Evolutionary conservation across 2,888 invertebrate genomes (phyloP), one percentile per base, ranked within the genome.

Genomic region (Stenurella melanura): DNA sequence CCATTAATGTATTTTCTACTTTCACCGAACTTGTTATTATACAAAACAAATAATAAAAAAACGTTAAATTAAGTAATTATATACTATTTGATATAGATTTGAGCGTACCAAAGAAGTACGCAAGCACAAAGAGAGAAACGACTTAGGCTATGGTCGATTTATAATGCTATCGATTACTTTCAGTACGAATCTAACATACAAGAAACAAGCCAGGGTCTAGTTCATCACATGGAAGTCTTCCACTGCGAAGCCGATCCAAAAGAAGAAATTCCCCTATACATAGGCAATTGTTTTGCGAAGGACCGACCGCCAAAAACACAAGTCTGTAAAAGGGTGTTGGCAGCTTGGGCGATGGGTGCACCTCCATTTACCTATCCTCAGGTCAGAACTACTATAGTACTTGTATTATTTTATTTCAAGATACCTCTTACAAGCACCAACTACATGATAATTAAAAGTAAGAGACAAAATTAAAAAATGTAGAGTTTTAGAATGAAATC

Each of bases 261-360:
- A 18, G 89, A 91, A 4, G 91, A 93, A 10, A 93, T 98, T 57
- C 96, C 96, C 0, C 87, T 93, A 26, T 98, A 96, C 89, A 94
- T 94, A 74, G 98, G 98, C 0, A 95, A 95, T 60, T 99, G 99
- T 87, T 94, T 95, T 83, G 92, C 93, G 66, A 87, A 93, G 50
- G 90, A 93, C 18, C 91, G 95, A 79, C 98, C 99, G 0, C 89
- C 91, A 72, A 92, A 93, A 78, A 95, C 97, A 0, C 94, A 95
- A 89, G 93, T 94, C 12, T 96, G 96, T 86, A 93, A 94, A 82
- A 92, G 96, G 89, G 98, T 98, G 0, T 91, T 98, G 81, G 96
- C 97, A 0, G 98, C 98, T 0, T 99, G 99, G 99, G 99, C 99
- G 0, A 99, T 99, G 98, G 99, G 99, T 0, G 99, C 99, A 0